A percentile compares a stretch with the other conserved stretches of the same genome.
phyloP scores from a whole-genome alignment of 2,888 invertebrate genomes.

The Cryptocephalus moraei region DNA sequence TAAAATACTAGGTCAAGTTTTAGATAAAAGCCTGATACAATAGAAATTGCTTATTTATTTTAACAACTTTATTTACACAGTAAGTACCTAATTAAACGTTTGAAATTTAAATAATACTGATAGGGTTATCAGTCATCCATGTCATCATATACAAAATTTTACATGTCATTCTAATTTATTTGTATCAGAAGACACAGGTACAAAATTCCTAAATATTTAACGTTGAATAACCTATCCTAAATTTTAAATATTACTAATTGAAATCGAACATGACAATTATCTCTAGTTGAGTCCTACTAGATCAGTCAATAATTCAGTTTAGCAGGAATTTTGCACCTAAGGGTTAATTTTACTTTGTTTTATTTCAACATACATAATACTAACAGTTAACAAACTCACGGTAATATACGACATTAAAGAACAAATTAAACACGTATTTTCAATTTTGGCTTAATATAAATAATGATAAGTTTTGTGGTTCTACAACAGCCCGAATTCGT shows the following conservation, averaged over 20 bases:
- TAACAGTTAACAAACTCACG: too few species aligned
- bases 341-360: too few species aligned
- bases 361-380: too few species aligned
- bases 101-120: slow-evolving; percentile 19
- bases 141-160: slow-evolving; percentile 7
- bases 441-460: too few species aligned
- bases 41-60: background rate
- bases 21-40: too few species aligned
- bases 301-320: too few species aligned
- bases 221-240: background rate
- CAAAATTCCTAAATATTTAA: background rate
- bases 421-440: too few species aligned
- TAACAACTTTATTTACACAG: slow-evolving; percentile 18
- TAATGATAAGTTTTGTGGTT: too few species aligned
- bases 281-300: too few species aligned
- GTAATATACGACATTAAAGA: too few species aligned
- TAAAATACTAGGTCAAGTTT: too few species aligned
- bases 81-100: slow-evolving; percentile 7
- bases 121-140: slow-evolving; percentile 11
- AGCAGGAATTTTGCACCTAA: too few species aligned
- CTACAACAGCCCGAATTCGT: background rate
- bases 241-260: background rate
- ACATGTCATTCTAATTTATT: background rate
- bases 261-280: background rate
- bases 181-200: background rate